phyloP scores from a whole-genome alignment of 2,797 vertebrate species.

The Pangasius djambal region DNA sequence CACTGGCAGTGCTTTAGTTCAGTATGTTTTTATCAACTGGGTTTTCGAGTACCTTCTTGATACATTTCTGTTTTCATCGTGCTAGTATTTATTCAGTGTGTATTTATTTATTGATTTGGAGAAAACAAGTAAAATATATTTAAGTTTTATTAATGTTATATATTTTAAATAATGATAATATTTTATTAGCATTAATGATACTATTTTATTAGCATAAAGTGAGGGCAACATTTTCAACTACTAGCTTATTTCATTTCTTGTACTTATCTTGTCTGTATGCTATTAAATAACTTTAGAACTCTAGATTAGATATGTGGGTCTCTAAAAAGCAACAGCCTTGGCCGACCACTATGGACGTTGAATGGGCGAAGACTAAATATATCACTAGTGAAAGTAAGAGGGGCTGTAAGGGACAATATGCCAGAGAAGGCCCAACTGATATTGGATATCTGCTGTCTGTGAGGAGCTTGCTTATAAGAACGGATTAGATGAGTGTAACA shows the following conservation, averaged over 20 bases:
- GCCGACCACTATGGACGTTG: conserved; percentile 9
- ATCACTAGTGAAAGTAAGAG: conserved; percentile 8
- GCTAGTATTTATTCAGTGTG: neutral
- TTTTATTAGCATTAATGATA: neutral
- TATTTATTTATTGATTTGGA: neutral
- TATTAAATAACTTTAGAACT: neutral
- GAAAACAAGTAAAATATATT: neutral
- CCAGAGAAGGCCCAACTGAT: neutral
- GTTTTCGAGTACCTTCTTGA: neutral
- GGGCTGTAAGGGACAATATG: neutral
- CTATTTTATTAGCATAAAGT: neutral
- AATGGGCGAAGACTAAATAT: conserved; percentile 32
- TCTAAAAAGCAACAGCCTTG: conserved; percentile 16
- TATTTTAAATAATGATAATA: neutral
- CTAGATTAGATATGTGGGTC: neutral
- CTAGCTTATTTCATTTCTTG: neutral
- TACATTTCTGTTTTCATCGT: neutral
- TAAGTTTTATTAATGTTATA: neutral
- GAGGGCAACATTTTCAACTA: neutral
- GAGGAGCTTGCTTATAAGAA: neutral
- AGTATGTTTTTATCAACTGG: neutral
- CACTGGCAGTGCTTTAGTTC: neutral
- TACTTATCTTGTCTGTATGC: neutral
- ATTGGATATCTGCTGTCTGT: neutral
- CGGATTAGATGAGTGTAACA: neutral